Evolutionary conservation across 1,140 invertebrate genomes (phyloP).

Genomic region (Polypedilum pembai): DNA sequence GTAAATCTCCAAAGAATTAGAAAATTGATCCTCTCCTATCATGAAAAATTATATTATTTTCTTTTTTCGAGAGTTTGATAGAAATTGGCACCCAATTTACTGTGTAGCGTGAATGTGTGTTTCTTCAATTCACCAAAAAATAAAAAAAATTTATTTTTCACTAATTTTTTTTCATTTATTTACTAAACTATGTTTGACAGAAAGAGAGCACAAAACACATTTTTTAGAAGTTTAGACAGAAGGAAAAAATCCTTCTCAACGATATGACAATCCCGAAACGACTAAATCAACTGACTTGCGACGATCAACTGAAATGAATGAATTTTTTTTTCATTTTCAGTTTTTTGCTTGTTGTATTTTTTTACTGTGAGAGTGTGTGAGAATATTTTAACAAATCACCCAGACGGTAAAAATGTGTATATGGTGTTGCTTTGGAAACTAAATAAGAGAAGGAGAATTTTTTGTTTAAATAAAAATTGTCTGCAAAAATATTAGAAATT

Average conservation of each 20-base stretch:
- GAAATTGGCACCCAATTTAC: too few relatives aligned
- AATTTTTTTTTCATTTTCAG: conserved; percentile 21
- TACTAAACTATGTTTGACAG: background rate
- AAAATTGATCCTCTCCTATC: background rate
- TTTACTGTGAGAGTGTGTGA: conserved; percentile 1
- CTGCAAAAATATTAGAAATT: background rate
- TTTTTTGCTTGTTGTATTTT: conserved; percentile 24
- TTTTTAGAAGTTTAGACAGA: background rate
- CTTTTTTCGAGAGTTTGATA: too few relatives aligned
- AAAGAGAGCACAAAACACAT: background rate
- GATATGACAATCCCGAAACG: conserved; percentile 21
- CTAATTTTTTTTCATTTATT: too few relatives aligned
- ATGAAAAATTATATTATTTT: background rate
- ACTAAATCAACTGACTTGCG: conserved; percentile 23
- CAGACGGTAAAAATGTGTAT: background rate
- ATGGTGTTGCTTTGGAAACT: background rate
- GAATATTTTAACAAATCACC: background rate
- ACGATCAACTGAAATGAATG: conserved; percentile 28
- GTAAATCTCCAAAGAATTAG: background rate
- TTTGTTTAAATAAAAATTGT: background rate
- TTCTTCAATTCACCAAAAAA: too few relatives aligned
- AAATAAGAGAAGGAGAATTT: background rate
- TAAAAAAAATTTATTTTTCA: too few relatives aligned
- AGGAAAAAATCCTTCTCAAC: conserved; percentile 1
- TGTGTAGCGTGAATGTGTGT: too few relatives aligned